Percentiles rank a stretch among this genome's conserved stretches.
phyloP scores from a whole-genome alignment of 2,797 vertebrate species.

The Avahi laniger region DNA sequence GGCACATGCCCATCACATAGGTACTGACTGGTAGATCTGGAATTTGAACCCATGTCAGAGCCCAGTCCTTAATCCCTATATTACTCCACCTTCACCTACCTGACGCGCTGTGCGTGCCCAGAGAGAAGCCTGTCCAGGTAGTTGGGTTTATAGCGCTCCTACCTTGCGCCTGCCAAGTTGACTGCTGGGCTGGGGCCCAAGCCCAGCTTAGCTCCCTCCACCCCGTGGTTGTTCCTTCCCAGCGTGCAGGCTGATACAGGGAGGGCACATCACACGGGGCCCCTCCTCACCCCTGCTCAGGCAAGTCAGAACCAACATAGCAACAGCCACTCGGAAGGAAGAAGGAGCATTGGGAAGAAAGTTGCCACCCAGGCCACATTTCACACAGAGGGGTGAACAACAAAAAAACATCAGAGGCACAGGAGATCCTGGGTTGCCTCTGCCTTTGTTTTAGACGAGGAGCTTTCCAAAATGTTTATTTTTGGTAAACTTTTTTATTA shows the following conservation, averaged over 20 bases:
- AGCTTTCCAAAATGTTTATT: background rate
- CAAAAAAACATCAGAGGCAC: background rate
- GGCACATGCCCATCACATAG: background rate
- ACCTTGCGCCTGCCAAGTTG: background rate
- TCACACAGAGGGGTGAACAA: background rate
- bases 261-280: background rate
- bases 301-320: background rate
- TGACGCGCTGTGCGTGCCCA: background rate
- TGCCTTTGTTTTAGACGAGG: background rate
- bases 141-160: accelerated
- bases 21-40: background rate
- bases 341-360: background rate
- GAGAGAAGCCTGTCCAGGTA: background rate
- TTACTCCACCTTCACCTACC: background rate
- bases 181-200: background rate
- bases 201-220: background rate
- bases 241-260: background rate
- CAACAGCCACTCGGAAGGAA: background rate
- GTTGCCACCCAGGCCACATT: background rate
- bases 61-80: background rate
- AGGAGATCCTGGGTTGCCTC: background rate
- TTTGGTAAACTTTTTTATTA: background rate
- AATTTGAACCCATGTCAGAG: background rate
- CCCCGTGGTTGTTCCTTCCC: background rate
- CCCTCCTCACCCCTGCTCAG: background rate